Base-by-base conservation (phyloP, 2,797 vertebrate genomes). In the Leptatherina wallacei region DNA sequence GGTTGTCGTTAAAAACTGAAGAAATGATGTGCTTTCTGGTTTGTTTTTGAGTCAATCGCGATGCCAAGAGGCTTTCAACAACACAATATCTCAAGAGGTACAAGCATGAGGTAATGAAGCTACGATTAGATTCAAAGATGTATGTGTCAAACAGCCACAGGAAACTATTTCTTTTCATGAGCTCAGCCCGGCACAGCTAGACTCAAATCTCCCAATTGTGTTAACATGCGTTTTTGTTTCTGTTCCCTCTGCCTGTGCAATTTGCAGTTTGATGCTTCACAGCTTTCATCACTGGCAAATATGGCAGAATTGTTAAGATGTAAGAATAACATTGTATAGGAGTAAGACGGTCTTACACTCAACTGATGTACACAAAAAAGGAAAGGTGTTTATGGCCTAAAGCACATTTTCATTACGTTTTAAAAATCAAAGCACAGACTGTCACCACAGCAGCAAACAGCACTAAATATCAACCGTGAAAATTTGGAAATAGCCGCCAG, bases 401-500 rank as follows among this genome's bases (percentile, higher is more conserved):
- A n/a, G 56, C 4, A 11, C 10, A 70, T 66, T 10, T 1, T 11
- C 54, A 62, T 74, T 65, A n/a, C 8, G 44, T n/a, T 83, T 80
- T 62, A 79, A 71, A 77, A 79, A 84, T 87, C 72, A 74, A 75
- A 87, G 80, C 68, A 69, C 66, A 75, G 61, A 72, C 44, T 73
- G 61, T 73, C 77, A 77, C 36, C 60, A 33, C 80, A 74, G 73
- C 40, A 30, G 78, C 69, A 90, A 88, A 86, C 81, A 86, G 18
- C 66, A 62, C 68, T 78, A 67, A 74, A 75, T 69, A 89, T 74
- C 69, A 75, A 83, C 67, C 66, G 35, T 0, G 51, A 65, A 33
- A 69, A 65, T 83, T n/a, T 71, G 85, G 73, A 85, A 89, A 90
- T 71, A 88, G 58, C 78, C 81, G 86, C 90, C 86, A 91, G 52